Conservation (phyloP, 2,888 invertebrate species). For the Pardosa pseudoannulata region DNA sequence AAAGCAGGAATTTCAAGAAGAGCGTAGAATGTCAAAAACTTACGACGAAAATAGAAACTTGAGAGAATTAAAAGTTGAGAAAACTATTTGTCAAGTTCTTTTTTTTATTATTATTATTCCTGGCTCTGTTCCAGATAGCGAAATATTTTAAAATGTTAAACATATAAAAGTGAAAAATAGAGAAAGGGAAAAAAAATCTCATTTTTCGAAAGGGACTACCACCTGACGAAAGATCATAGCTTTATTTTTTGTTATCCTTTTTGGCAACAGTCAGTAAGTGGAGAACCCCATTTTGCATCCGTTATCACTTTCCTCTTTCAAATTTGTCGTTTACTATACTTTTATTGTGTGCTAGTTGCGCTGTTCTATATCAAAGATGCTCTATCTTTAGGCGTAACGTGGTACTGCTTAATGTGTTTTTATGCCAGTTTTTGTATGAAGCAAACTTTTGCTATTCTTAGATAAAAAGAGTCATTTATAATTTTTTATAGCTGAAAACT, state of each 20-base stretch:
- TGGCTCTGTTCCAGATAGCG: not conserved
- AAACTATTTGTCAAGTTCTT: not conserved
- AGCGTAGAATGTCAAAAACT: not conserved
- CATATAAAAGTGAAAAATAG: not conserved
- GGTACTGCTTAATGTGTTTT: constrained; percentile 35
- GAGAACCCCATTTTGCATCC: constrained; percentile 50
- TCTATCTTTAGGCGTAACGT: constrained; percentile 20
- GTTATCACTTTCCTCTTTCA: constrained; percentile 46
- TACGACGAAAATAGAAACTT: not conserved
- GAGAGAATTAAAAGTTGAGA: not conserved
- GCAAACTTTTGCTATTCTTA: constrained; percentile 1
- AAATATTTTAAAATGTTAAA: not conserved
- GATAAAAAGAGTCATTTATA: constrained; percentile 27
- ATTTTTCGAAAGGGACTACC: constrained; percentile 16
- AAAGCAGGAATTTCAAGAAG: no score
- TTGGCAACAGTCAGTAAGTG: constrained; percentile 52
- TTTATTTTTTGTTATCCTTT: constrained; percentile 17
- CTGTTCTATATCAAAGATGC: not conserved
- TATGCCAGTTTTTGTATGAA: constrained; percentile 20
- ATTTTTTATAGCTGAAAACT: not conserved
- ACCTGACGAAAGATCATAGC: constrained; percentile 10
- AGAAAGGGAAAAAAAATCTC: not conserved
- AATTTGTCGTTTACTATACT: not conserved
- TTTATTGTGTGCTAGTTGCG: constrained; percentile 8
- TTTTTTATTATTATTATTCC: not conserved